These are phyloP conservation scores for Vireo griseus DNA, from an alignment of 2,797 vertebrate species.

Conservation along the genomic window DNA sequence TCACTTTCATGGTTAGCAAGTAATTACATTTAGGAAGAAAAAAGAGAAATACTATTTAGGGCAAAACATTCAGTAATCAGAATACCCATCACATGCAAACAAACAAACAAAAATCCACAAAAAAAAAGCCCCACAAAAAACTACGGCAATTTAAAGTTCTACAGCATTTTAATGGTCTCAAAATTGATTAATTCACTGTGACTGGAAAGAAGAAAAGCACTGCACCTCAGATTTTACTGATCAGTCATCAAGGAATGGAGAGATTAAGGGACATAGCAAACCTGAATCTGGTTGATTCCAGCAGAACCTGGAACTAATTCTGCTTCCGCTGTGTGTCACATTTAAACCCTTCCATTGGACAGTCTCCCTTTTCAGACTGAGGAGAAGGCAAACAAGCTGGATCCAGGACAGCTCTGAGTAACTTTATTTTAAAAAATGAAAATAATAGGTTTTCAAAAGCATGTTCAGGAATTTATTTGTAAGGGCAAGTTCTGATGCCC, in stretches of 20 bases:
- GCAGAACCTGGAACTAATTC: not conserved
- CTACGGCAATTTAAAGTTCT: not conserved
- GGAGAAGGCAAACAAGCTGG: not conserved
- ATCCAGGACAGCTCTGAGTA: not conserved
- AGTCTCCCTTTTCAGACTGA: not conserved
- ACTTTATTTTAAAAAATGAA: not conserved
- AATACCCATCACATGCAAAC: accelerated
- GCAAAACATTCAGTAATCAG: not conserved
- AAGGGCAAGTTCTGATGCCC: not conserved
- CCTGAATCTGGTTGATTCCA: not conserved
- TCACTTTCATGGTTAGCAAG: not conserved
- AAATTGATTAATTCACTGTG: not conserved
- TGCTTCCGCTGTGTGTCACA: not conserved
- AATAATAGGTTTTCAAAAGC: not conserved
- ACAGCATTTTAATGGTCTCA: not conserved
- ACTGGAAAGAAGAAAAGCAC: not conserved
- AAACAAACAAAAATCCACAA: not conserved
- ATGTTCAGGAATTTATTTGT: not conserved
- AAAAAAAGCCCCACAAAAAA: accelerated
- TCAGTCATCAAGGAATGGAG: not conserved
- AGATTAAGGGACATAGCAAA: not conserved
- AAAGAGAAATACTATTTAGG: accelerated
- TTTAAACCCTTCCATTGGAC: not conserved
- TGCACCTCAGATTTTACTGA: not conserved
- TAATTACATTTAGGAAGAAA: not conserved